Evolutionary conservation across 2,797 vertebrate genomes (phyloP).

Genomic region (Gastrophryne carolinensis): DNA sequence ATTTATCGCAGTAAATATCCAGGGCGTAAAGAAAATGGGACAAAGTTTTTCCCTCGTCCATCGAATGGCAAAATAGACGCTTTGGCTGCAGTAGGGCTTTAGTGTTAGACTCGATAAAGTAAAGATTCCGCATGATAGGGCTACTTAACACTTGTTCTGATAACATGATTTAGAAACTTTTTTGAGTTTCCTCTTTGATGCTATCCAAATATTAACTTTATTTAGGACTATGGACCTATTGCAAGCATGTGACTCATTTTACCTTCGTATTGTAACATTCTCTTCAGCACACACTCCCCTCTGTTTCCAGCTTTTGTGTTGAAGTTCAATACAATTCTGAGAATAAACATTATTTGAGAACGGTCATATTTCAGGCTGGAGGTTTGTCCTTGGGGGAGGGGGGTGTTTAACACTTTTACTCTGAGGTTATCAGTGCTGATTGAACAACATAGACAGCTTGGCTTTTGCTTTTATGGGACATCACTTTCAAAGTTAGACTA

Average conservation of each 20-base stretch:
- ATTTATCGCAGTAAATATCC: too few species aligned
- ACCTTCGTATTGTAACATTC: not conserved
- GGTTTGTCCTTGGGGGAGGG: conserved; percentile 28
- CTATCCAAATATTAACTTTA: too few species aligned
- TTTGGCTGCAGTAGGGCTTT: too few species aligned
- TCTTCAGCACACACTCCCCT: too few species aligned
- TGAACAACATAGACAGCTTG: not conserved
- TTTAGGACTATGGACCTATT: too few species aligned
- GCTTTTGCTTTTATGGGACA: not conserved
- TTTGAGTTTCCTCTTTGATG: not conserved
- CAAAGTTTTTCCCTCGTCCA: too few species aligned
- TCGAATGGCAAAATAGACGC: too few species aligned
- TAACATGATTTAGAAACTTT: not conserved
- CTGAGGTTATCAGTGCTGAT: conserved; percentile 8
- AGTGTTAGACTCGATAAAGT: too few species aligned
- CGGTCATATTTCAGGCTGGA: conserved; percentile 19
- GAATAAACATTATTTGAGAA: conserved; percentile 33
- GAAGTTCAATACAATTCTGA: conserved; percentile 4
- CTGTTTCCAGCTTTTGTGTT: not conserved
- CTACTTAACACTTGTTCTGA: not conserved
- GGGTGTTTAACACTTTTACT: conserved; percentile 20
- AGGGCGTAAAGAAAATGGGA: too few species aligned
- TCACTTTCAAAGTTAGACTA: not conserved
- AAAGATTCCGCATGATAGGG: too few species aligned
- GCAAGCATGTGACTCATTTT: not conserved